phyloP scores from a whole-genome alignment of 2,888 invertebrate species.

The Cistogaster globosa region DNA sequence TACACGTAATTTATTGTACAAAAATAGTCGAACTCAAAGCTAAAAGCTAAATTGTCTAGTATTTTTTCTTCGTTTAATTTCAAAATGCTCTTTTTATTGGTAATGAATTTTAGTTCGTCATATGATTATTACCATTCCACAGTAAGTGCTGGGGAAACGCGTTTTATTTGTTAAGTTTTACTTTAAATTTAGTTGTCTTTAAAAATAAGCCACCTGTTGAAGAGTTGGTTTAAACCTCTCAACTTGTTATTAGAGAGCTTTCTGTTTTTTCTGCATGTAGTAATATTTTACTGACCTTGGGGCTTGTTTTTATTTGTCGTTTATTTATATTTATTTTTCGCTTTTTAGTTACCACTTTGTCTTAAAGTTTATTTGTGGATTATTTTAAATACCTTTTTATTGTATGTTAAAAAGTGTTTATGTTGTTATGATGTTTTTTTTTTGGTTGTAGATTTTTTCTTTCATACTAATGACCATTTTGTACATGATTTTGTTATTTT shows the following conservation, averaged over 20 bases:
- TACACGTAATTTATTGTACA: slow-evolving; percentile 81
- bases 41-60: not conserved
- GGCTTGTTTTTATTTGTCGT: slow-evolving; percentile 76
- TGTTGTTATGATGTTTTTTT: not conserved
- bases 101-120: not conserved
- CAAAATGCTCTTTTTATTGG: not conserved
- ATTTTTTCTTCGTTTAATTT: not conserved
- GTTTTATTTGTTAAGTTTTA: not conserved
- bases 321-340: slow-evolving; percentile 38
- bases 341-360: slow-evolving; percentile 6
- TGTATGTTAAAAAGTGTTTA: slow-evolving; percentile 17
- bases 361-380: slow-evolving; percentile 17
- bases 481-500: slow-evolving; percentile 76
- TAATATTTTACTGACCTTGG: slow-evolving; percentile 77
- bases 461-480: slow-evolving; percentile 71
- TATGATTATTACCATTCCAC: slow-evolving; percentile 19
- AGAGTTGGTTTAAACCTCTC: not conserved
- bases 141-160: not conserved
- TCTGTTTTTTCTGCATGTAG: slow-evolving; percentile 20
- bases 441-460: slow-evolving; percentile 31
- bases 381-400: slow-evolving; percentile 49
- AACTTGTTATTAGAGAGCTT: slow-evolving; percentile 7
- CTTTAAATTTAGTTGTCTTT: not conserved
- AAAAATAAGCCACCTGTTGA: slow-evolving; percentile 21
- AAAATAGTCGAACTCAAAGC: not conserved